These are phyloP conservation scores for Nematostella vectensis DNA, from an alignment of 92 coral and sea anemone species.

Conservation along the genomic window DNA sequence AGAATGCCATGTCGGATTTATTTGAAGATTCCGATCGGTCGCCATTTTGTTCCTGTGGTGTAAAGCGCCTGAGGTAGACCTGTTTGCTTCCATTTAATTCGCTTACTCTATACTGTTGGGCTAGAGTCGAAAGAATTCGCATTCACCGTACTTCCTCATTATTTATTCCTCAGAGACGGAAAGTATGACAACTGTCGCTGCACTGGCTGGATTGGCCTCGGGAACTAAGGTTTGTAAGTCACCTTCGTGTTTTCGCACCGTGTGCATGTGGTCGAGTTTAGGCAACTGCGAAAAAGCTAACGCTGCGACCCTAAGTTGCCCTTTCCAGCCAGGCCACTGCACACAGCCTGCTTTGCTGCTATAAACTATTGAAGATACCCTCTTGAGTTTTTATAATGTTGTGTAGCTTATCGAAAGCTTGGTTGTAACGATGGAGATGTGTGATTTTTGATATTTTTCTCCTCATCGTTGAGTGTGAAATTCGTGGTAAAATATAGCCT, in stretches of 20 bases:
- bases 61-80: constrained; percentile 42
- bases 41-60: constrained; percentile 95
- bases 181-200: constrained; percentile 95
- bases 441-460: no score
- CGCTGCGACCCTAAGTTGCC: constrained; percentile 7
- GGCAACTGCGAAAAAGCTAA: constrained; percentile 52
- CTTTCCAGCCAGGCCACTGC: not conserved
- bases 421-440: no score
- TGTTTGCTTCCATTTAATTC: not conserved
- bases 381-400: no score
- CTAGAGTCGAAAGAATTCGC: constrained; percentile 6
- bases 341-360: not conserved
- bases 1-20: constrained; percentile 50
- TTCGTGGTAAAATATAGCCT: no score
- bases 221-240: constrained; percentile 64
- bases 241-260: not conserved
- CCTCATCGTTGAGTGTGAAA: no score
- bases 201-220: constrained; percentile 83
- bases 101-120: constrained; percentile 8
- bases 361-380: no score
- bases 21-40: constrained; percentile 56
- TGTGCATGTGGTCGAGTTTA: not conserved
- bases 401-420: no score
- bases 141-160: constrained; percentile 19
- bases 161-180: constrained; percentile 37